phyloP scores from a whole-genome alignment of 2,797 vertebrate genomes.

The Micromesistius poutassou region DNA sequence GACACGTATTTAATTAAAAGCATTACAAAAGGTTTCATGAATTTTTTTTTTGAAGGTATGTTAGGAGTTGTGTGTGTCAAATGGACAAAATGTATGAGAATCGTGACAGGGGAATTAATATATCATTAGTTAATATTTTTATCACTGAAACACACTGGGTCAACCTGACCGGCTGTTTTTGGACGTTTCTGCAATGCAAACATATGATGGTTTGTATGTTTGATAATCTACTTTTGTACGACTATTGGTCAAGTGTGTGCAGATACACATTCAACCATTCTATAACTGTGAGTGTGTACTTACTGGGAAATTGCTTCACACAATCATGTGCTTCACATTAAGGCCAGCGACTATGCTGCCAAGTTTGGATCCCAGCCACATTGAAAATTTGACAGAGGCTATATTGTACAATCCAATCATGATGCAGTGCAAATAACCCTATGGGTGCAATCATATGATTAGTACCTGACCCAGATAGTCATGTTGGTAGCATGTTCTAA shows the following conservation, averaged over 20 bases:
- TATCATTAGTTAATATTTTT: background rate
- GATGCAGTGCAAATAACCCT: constrained; percentile 31
- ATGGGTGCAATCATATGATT: constrained; percentile 27
- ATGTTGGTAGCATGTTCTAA: constrained; percentile 17
- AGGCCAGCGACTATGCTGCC: constrained; percentile 15
- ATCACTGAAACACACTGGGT: background rate
- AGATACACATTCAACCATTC: constrained; percentile 5
- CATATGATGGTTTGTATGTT: constrained; percentile 8
- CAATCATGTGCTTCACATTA: constrained; percentile 45
- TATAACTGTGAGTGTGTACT: constrained; percentile 17
- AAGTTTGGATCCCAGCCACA: constrained; percentile 12
- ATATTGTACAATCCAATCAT: constrained; percentile 23
- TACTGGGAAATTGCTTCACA: constrained; percentile 15
- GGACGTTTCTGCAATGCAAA: constrained; percentile 10
- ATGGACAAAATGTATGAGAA: background rate
- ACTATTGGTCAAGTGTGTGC: constrained; percentile 4
- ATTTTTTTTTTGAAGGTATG: background rate
- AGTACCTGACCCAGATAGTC: constrained; percentile 18
- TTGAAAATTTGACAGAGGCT: constrained; percentile 18
- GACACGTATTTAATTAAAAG: constrained; percentile 8
- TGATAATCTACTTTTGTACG: background rate
- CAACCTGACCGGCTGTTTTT: constrained; percentile 1
- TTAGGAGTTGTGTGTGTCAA: background rate
- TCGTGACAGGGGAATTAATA: background rate
- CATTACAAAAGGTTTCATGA: background rate